A percentile compares a stretch with the other conserved stretches of the same genome.
phyloP scores from a whole-genome alignment of 2,797 vertebrate species.

The Phoeniculus purpureus region DNA sequence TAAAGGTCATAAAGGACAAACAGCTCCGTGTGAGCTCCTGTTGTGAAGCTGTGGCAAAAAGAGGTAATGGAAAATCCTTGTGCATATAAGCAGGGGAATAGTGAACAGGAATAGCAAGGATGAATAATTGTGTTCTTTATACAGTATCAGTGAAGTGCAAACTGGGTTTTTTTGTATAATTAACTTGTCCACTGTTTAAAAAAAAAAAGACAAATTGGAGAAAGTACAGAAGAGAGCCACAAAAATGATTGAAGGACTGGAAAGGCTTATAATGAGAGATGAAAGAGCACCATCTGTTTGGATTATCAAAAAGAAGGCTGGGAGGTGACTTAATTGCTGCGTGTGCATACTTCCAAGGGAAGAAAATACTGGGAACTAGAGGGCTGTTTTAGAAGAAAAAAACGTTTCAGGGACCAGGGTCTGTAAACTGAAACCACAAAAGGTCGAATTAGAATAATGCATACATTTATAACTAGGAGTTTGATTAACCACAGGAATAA shows the following conservation, averaged over 20 bases:
- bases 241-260: not conserved
- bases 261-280: not conserved
- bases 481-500: constrained; percentile 15
- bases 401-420: not conserved
- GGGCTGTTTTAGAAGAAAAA: not conserved
- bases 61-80: not conserved
- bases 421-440: not conserved
- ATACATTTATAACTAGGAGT: not conserved
- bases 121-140: not conserved
- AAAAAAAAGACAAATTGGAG: not conserved
- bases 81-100: not conserved
- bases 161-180: not conserved
- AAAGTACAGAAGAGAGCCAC: not conserved
- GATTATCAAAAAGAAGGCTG: not conserved
- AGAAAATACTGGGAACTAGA: not conserved
- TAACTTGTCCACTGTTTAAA: not conserved
- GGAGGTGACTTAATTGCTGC: not conserved
- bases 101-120: not conserved
- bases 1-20: not conserved
- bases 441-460: not conserved
- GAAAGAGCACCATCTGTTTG: constrained; percentile 2
- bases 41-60: not conserved
- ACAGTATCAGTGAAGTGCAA: not conserved
- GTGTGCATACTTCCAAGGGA: not conserved
- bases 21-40: not conserved